Evolutionary conservation across 2,113 vertebrate genomes (phyloP), one percentile per base, ranked within the genome.

Genomic region (Lamprologus ornatipinnis): DNA sequence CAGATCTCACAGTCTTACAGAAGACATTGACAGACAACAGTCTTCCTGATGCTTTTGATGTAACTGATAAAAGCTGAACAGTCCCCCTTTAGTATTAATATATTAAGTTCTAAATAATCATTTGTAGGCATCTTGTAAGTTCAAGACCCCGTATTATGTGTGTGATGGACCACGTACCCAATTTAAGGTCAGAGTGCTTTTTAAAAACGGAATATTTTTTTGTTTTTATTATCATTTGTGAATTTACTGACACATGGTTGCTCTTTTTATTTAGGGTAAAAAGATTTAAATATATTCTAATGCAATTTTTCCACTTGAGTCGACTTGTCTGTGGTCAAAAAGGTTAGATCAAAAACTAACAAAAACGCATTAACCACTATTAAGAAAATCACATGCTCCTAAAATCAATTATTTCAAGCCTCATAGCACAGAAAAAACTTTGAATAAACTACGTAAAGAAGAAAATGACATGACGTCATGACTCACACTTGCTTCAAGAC

Each of bases 141-240:
- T 70, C 35, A 45, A 73, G 68, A 73, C 37, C 21, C 5, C 2
- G 1, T 0, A 70, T 42, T 42, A 70, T 23, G 3, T 45, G 37
- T 10, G 65, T 45, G 5, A 73, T 45, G 0, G 65, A 17, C 12
- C 65, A 15, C 0, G 21, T 26, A 15, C 37, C 0, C 13, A 45
- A 45, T 10, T 45, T 15, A 45, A 26, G 37, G 37, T 73, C 21
- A 45, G 13, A 73, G 40, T 73, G 21, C 37, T 70, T 40, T 42
- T 40, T 14, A 40, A 42, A 70, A 40, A 40, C 2, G 0, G 11
- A 70, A 23, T 42, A 1, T 4, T 15, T 42, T 13, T 70, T 15
- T 6, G 12, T 40, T 23, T 70, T 23, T 40, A 70, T 70, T 40
- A 40, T 23, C 31, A 70, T 70, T 23, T 70, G 65, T 40, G n/a